phyloP scores from a whole-genome alignment of 2,888 invertebrate species.

The Protophormia terraenovae region DNA sequence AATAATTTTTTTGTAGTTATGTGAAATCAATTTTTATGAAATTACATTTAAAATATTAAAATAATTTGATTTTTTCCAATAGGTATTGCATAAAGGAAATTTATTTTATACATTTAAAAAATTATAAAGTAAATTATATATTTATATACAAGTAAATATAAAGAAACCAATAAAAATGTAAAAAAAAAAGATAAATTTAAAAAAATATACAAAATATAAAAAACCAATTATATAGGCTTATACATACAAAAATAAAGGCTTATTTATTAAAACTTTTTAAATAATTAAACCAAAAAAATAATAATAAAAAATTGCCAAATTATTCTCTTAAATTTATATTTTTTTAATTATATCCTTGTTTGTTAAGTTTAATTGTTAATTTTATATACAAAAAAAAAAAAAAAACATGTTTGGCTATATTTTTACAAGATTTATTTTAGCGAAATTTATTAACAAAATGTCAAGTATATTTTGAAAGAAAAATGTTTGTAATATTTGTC shows the following conservation, averaged over 20 bases:
- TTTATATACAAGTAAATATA: slow-evolving; percentile 12
- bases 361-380: slow-evolving; percentile 56
- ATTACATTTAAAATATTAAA: not conserved
- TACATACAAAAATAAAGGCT: no score
- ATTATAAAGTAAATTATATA: not conserved
- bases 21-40: not conserved
- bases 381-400: slow-evolving; percentile 50
- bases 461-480: not conserved
- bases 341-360: not conserved
- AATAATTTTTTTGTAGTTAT: not conserved
- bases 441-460: not conserved
- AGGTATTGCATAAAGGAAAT: not conserved
- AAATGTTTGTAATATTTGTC: not conserved
- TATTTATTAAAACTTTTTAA: not conserved
- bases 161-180: not conserved
- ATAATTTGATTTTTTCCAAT: not conserved
- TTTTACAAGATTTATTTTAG: not conserved
- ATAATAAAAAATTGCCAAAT: slow-evolving; percentile 1
- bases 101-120: slow-evolving; percentile 5
- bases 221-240: no score
- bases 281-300: no score
- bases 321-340: not conserved
- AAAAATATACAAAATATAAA: no score
- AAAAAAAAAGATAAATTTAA: not conserved
- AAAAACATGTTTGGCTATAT: slow-evolving; percentile 21